A percentile compares a stretch with the other conserved stretches of the same genome.
Conservation (phyloP, 2,797 vertebrate species). For the Lemur catta region DNA sequence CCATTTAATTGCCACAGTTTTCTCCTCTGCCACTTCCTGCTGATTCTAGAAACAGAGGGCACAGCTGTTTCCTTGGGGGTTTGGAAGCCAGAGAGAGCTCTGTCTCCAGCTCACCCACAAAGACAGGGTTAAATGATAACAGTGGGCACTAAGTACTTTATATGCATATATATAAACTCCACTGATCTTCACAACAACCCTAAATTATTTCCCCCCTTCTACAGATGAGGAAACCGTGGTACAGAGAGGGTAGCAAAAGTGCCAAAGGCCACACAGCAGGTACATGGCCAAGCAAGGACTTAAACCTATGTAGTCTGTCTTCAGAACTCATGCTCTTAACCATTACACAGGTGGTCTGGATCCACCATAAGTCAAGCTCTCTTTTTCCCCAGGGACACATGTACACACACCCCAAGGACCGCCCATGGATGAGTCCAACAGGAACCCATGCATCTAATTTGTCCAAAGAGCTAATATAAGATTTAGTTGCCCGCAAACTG, state of each 20-base stretch:
- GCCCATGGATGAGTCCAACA: neutral
- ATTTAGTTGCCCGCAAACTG: neutral
- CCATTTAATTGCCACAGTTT: neutral
- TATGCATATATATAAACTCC: neutral
- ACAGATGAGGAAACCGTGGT: neutral
- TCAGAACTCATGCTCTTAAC: neutral
- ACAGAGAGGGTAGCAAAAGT: neutral
- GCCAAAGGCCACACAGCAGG: neutral
- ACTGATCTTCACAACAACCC: neutral
- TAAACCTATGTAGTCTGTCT: neutral
- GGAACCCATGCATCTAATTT: neutral
- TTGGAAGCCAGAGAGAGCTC: neutral
- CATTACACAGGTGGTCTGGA: neutral
- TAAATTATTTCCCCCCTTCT: neutral
- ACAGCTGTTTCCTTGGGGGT: neutral
- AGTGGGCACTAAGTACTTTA: neutral
- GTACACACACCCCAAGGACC: neutral
- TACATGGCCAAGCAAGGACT: neutral
- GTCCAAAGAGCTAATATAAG: neutral
- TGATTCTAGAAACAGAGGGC: neutral
- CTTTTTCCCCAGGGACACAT: neutral
- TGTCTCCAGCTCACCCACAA: neutral
- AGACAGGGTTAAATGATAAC: neutral
- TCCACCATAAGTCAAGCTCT: neutral
- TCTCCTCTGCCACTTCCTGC: neutral